Evolutionary conservation across 2,113 vertebrate species (phyloP), one percentile per base, ranked within the genome.

Genomic region (Motacilla tschutschensis): DNA sequence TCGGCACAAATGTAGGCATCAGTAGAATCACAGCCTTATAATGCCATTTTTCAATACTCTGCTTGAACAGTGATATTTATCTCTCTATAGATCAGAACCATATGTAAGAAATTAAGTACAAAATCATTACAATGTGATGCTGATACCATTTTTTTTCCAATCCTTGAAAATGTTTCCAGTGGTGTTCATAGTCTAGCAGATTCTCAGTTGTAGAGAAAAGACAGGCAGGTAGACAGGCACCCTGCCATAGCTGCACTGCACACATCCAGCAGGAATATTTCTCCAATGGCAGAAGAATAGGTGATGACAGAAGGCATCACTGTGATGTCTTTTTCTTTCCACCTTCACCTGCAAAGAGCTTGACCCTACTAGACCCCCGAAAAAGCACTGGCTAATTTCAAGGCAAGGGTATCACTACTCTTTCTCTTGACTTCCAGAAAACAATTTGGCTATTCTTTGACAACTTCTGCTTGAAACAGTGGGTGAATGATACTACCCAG

Each of bases 341-440:
- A 26, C 0, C 0, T 57, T 86, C 35, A 44, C 4, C 21, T 64
- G 25, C 12, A 12, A 60, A 65, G 21, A 40, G 3, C 3, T 35
- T 5, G 4, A 31, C 28, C 19, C 17, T 53, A 33, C 6, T 15
- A 22, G 65, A 31, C 3, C 2, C 15, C 3, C 0, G 0, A 57
- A 48, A 54, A 17, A 17, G 0, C 29, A 57, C 17, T 29, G 4
- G 8, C 66, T 36, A 21, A 15, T 65, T 82, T 72, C 54, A 64
- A 25, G 41, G 17, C 28, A 77, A 73, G 55, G 2, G 2, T 57
- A 33, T 60, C 11, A 48, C 5, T 28, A 7, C 62, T 51, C 16
- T 43, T 66, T 54, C 46, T 40, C 11, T 40, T 38, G 13, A 11
- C 29, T 60, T 64, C 5, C 28, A 57, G 69, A 7, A 69, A 60